Evolutionary conservation across 2,113 vertebrate genomes (phyloP).

Genomic region (Platanista minor): DNA sequence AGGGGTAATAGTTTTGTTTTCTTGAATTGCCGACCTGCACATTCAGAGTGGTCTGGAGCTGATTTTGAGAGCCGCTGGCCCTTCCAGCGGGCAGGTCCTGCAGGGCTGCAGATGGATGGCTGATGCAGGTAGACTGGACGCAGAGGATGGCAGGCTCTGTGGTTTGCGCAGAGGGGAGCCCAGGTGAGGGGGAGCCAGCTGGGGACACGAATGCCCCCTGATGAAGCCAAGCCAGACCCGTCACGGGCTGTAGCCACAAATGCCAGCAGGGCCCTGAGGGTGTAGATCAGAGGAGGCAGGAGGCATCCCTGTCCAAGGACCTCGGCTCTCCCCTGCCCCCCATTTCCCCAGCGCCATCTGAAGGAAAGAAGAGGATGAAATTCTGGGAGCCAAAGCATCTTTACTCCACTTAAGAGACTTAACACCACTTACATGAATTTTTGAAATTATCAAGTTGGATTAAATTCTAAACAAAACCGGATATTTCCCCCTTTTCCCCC

Average conservation of each 20-base stretch:
- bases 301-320: not conserved
- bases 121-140: not conserved
- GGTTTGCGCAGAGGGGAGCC: not conserved
- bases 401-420: not conserved
- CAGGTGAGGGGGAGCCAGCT: not conserved
- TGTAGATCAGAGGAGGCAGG: not conserved
- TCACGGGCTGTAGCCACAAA: not conserved
- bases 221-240: not conserved
- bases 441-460: too few relatives aligned
- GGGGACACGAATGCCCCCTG: not conserved
- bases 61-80: not conserved
- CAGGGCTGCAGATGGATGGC: not conserved
- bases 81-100: not conserved
- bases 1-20: not conserved
- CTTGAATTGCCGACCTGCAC: not conserved
- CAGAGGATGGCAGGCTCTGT: not conserved
- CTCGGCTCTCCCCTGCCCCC: not conserved
- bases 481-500: not conserved
- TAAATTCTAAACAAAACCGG: not conserved
- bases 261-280: not conserved
- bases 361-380: not conserved
- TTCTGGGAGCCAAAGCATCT: not conserved
- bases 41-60: not conserved
- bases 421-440: not conserved
- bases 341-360: too few relatives aligned